phyloP scores from a whole-genome alignment of 2,888 invertebrate genomes.

The Selenia dentaria region DNA sequence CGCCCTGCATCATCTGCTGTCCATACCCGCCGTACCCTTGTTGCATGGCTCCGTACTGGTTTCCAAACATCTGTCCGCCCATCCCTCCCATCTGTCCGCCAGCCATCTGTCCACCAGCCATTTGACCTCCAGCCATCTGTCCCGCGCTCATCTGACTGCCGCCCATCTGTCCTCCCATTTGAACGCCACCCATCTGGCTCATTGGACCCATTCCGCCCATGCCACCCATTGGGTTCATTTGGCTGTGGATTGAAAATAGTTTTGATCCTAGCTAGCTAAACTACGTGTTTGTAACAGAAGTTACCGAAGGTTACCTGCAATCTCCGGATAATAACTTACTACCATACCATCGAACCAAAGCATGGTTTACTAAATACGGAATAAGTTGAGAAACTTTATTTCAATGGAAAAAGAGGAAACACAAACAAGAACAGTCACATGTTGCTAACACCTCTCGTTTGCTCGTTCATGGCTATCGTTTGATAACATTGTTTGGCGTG shows the following conservation, averaged over 20 bases:
- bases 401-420: too few species aligned
- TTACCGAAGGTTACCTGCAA: too few species aligned
- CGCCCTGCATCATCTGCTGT: slow-evolving; percentile 81
- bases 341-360: too few species aligned
- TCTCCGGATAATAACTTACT: too few species aligned
- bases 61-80: slow-evolving; percentile 84
- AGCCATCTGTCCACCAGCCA: slow-evolving; percentile 72
- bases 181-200: slow-evolving; percentile 70
- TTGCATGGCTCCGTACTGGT: slow-evolving; percentile 87
- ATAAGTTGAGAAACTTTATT: too few species aligned
- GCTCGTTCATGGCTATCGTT: too few species aligned
- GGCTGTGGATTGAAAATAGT: slow-evolving; percentile 44
- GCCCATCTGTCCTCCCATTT: slow-evolving; percentile 69
- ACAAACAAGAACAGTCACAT: too few species aligned
- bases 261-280: too few species aligned
- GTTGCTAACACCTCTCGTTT: too few species aligned
- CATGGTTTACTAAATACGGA: too few species aligned
- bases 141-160: slow-evolving; percentile 63
- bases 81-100: slow-evolving; percentile 73
- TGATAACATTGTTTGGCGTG: too few species aligned
- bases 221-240: slow-evolving; percentile 77
- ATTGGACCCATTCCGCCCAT: slow-evolving; percentile 78
- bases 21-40: slow-evolving; percentile 71
- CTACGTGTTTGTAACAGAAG: too few species aligned
- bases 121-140: slow-evolving; percentile 71